phyloP scores from a whole-genome alignment of 35 echinoderm and acorn worm species.

The Lytechinus pictus region DNA sequence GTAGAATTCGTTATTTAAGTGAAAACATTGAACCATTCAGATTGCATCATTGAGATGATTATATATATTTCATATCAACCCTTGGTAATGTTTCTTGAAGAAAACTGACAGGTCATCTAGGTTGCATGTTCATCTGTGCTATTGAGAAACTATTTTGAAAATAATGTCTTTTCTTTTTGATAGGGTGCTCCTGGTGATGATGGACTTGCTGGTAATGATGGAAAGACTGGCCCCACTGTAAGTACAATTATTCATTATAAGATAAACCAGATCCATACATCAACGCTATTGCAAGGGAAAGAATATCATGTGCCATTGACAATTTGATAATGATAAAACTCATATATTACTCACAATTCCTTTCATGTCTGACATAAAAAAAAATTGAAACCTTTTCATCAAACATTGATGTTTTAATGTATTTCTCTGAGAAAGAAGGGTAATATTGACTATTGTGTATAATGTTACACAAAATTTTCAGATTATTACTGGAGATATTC shows the following conservation, averaged over 20 bases:
- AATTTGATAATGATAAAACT: not conserved
- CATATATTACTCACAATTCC: not conserved
- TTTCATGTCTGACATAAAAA: not conserved
- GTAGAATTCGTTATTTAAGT: no score
- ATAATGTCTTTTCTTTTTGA: not conserved
- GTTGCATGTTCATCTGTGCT: no score
- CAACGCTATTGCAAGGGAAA: no score
- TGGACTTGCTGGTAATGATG: constrained; percentile 60
- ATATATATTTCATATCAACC: no score
- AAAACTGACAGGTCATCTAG: no score
- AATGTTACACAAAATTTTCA: not conserved
- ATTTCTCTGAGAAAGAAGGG: not conserved
- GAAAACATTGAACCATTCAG: no score
- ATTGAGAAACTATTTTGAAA: no score
- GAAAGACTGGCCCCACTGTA: constrained; percentile 70
- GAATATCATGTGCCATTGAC: not conserved
- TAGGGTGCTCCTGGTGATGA: constrained; percentile 55
- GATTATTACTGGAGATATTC: not conserved
- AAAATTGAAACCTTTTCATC: not conserved
- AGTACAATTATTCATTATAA: not conserved
- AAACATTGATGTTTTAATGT: not conserved
- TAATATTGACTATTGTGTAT: not conserved
- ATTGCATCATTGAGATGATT: no score
- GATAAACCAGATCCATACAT: no score
- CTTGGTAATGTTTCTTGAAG: no score